These are phyloP conservation scores for Agrenia bidenticulata DNA, from an alignment of 2,888 invertebrate species.

Conservation along the genomic window DNA sequence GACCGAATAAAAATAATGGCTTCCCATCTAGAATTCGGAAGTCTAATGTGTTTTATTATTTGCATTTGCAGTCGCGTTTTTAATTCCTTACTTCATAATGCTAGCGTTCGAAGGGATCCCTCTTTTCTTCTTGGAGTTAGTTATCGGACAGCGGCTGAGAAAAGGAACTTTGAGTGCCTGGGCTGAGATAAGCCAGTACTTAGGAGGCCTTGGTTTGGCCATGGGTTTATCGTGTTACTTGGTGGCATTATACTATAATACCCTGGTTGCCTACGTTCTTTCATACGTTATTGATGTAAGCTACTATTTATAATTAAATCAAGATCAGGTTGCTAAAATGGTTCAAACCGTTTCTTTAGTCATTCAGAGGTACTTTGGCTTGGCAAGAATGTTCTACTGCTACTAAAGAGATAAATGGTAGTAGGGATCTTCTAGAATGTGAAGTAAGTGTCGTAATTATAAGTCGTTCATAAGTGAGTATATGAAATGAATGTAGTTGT, in stretches of 20 bases:
- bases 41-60: background rate
- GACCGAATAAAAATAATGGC: background rate
- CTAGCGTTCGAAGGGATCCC: constrained; percentile 33
- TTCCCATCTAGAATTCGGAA: background rate
- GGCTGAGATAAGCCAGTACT: constrained; percentile 31
- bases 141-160: constrained; percentile 37
- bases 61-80: constrained; percentile 27
- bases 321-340: background rate
- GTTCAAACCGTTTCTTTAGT: background rate
- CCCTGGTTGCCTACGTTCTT: constrained; percentile 28
- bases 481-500: no score
- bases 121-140: constrained; percentile 37
- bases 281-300: constrained; percentile 28
- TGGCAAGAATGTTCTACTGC: background rate
- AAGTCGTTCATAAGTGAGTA: no score
- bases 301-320: background rate
- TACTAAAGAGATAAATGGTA: no score
- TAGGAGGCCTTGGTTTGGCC: constrained; percentile 37
- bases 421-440: no score
- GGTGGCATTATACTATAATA: constrained; percentile 35
- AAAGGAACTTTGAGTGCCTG: constrained; percentile 36
- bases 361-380: background rate
- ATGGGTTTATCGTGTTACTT: constrained; percentile 27
- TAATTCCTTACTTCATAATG: constrained; percentile 40
- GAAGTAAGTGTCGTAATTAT: no score